Percentiles rank a stretch among this genome's conserved stretches.
phyloP scores from a whole-genome alignment of 1,140 invertebrate species.

The Chironomus tepperi region DNA sequence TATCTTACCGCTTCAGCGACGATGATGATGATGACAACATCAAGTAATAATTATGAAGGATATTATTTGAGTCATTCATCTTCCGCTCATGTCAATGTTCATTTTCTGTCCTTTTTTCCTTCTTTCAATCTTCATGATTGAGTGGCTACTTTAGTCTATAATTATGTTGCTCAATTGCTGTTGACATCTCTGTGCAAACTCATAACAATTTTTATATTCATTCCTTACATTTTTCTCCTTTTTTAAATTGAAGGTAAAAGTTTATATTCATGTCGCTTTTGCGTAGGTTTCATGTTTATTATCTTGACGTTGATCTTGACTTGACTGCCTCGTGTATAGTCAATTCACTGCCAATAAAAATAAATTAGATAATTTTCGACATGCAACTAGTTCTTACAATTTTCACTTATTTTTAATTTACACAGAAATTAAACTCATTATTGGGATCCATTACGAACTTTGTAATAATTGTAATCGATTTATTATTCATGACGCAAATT shows the following conservation, averaged over 20 bases:
- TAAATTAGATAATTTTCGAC: slow-evolving; percentile 23
- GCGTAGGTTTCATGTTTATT: slow-evolving; percentile 23
- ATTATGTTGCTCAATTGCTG: slow-evolving; percentile 21
- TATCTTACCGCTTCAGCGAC: background rate
- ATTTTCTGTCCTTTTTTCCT: background rate
- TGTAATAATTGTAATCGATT: slow-evolving; percentile 16
- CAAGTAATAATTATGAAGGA: background rate
- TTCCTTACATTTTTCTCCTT: background rate
- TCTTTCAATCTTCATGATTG: background rate
- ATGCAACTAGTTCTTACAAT: background rate
- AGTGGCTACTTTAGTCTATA: background rate
- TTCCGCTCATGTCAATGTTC: background rate
- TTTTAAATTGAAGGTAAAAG: background rate
- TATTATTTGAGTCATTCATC: background rate
- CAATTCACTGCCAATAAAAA: background rate
- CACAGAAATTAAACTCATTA: background rate
- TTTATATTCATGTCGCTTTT: slow-evolving; percentile 15
- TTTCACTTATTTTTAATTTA: background rate
- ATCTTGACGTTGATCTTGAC: slow-evolving; percentile 16
- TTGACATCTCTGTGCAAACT: slow-evolving; percentile 4
- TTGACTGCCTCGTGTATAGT: slow-evolving; percentile 18
- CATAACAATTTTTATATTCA: too few species aligned
- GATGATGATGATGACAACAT: background rate
- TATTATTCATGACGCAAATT: slow-evolving; percentile 14
- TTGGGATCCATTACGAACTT: background rate